Percentiles rank a stretch among this genome's conserved stretches.
phyloP scores from a whole-genome alignment of 2,113 vertebrate genomes.

The Toxostoma redivivum region DNA sequence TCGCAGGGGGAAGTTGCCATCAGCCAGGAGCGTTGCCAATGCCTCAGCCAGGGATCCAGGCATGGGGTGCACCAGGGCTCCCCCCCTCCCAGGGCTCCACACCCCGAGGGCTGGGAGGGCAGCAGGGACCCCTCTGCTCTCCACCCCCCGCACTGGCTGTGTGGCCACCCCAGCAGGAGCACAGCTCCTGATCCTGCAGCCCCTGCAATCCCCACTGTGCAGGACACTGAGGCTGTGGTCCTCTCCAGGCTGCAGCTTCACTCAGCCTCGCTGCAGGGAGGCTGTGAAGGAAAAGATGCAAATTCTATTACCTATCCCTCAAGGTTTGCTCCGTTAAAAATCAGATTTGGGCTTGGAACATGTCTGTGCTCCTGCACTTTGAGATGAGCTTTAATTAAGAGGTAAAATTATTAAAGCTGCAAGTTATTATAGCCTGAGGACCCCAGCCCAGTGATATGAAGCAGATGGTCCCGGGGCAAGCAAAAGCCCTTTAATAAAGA shows the following conservation, averaged over 20 bases:
- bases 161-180: accelerated
- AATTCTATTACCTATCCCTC: constrained; percentile 34
- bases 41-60: too few species aligned
- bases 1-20: background rate
- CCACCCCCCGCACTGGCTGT: accelerated
- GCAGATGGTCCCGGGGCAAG: constrained; percentile 87
- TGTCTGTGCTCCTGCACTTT: constrained; percentile 19
- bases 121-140: background rate
- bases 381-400: constrained; percentile 77
- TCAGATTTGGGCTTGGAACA: constrained; percentile 23
- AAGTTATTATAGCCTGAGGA: constrained; percentile 85
- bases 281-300: background rate
- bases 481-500: constrained; percentile 76
- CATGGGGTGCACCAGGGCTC: background rate
- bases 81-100: background rate
- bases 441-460: constrained; percentile 75
- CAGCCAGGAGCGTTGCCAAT: background rate
- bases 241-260: background rate
- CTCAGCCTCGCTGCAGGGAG: background rate
- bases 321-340: background rate
- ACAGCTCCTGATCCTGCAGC: background rate
- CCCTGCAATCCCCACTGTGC: background rate
- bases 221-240: accelerated
- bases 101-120: background rate
- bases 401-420: constrained; percentile 86